A percentile compares a stretch with the other conserved stretches of the same genome.
These are phyloP conservation scores for Phaethornis superciliosus DNA, from an alignment of 2,113 vertebrate species.

Conservation along the genomic window DNA sequence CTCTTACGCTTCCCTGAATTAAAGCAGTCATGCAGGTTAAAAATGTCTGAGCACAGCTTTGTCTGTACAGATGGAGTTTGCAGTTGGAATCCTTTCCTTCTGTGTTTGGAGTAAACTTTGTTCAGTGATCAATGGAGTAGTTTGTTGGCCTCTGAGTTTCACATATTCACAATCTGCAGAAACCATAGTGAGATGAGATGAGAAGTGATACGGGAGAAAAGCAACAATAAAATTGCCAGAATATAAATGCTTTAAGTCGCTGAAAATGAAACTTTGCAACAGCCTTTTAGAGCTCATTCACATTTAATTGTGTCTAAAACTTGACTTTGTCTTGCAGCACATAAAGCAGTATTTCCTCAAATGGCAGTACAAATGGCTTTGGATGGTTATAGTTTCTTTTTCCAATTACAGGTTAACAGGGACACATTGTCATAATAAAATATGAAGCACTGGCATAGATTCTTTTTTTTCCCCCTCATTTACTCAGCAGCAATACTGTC, in stretches of 20 bases:
- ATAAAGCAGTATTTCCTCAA: constrained; percentile 3
- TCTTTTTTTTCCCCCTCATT: neutral
- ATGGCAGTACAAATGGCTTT: neutral
- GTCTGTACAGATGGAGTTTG: neutral
- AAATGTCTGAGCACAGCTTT: neutral
- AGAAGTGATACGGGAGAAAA: neutral
- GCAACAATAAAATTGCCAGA: neutral
- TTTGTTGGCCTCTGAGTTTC: neutral
- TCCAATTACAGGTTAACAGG: neutral
- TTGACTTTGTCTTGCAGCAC: neutral
- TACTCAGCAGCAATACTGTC: neutral
- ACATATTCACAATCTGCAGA: neutral
- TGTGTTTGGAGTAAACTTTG: neutral
- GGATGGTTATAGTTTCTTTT: constrained; percentile 5
- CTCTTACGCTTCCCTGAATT: neutral
- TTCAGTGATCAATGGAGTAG: neutral
- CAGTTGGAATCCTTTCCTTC: neutral
- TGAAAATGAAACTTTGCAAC: constrained; percentile 23
- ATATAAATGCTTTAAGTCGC: neutral
- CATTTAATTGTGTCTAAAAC: neutral
- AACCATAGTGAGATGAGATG: neutral
- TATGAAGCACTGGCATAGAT: neutral
- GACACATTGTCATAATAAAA: constrained; percentile 14
- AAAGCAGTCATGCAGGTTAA: neutral
- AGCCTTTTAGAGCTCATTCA: constrained; percentile 2